Percentiles rank a stretch among this genome's conserved stretches.
These are phyloP conservation scores for Oxystoma pomonae DNA, from an alignment of 2,888 invertebrate species.

Conservation along the genomic window DNA sequence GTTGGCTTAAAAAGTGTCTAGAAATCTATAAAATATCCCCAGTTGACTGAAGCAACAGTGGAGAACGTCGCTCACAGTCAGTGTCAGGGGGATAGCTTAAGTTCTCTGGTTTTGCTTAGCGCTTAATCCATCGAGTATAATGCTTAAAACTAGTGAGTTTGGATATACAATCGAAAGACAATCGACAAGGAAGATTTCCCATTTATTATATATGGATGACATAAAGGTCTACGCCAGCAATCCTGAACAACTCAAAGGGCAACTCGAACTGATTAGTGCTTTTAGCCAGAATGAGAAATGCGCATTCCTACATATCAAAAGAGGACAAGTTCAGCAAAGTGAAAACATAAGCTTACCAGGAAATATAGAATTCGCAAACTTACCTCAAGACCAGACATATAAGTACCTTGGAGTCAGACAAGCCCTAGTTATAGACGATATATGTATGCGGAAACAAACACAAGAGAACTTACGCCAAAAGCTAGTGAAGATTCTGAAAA, in stretches of 20 bases:
- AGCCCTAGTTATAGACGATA: neutral
- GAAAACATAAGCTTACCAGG: neutral
- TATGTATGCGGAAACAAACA: neutral
- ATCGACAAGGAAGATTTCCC: neutral
- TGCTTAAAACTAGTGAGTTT: neutral
- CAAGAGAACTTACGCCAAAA: neutral
- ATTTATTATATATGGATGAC: conserved; percentile 1
- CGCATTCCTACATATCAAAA: neutral
- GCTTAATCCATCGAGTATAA: neutral
- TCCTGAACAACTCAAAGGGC: neutral
- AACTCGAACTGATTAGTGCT: neutral
- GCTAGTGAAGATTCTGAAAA: neutral
- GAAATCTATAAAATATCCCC: conserved; percentile 1
- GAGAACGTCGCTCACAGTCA: neutral
- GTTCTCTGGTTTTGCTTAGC: neutral
- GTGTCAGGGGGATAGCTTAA: conserved; percentile 1
- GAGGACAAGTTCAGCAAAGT: neutral
- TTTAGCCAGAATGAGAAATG: neutral
- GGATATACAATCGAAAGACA: neutral
- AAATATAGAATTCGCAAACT: neutral
- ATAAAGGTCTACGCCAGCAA: neutral
- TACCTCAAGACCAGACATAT: neutral
- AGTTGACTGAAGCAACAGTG: neutral
- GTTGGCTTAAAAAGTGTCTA: neutral
- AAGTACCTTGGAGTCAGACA: neutral